Conservation (phyloP, 2,113 vertebrate species). For the Sciurus niger region DNA sequence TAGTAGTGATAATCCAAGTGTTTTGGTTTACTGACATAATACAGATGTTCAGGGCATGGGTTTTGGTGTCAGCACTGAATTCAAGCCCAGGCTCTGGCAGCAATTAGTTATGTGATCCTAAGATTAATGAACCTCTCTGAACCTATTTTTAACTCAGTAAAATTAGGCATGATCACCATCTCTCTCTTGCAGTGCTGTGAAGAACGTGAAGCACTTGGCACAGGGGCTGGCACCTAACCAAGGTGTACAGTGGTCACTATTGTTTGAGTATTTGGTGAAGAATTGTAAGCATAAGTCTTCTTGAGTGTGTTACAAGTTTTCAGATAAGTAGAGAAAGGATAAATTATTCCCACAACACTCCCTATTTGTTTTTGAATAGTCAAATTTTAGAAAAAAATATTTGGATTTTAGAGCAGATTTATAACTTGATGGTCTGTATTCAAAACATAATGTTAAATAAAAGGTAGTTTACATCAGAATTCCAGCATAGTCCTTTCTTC, state of each 20-base stretch:
- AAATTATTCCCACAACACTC: background rate
- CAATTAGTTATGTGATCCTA: background rate
- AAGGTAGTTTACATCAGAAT: conserved; percentile 21
- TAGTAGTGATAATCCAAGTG: background rate
- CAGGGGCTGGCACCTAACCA: background rate
- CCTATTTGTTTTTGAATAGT: conserved; percentile 52
- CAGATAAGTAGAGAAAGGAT: background rate
- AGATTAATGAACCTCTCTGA: background rate
- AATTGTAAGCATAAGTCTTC: background rate
- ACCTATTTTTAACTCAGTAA: background rate
- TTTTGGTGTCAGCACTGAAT: background rate
- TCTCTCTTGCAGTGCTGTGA: background rate
- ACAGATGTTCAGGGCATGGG: background rate
- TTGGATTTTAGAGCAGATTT: background rate
- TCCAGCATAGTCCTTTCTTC: background rate
- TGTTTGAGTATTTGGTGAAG: background rate
- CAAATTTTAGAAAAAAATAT: conserved; percentile 26
- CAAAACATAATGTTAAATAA: background rate
- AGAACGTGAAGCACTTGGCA: background rate
- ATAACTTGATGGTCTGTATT: background rate
- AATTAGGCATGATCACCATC: background rate
- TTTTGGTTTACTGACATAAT: background rate
- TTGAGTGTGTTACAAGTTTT: background rate
- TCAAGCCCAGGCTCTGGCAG: background rate
- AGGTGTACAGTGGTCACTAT: background rate